These are phyloP conservation scores for Autographa pulchrina DNA, from an alignment of 2,888 invertebrate species.

Conservation along the genomic window DNA sequence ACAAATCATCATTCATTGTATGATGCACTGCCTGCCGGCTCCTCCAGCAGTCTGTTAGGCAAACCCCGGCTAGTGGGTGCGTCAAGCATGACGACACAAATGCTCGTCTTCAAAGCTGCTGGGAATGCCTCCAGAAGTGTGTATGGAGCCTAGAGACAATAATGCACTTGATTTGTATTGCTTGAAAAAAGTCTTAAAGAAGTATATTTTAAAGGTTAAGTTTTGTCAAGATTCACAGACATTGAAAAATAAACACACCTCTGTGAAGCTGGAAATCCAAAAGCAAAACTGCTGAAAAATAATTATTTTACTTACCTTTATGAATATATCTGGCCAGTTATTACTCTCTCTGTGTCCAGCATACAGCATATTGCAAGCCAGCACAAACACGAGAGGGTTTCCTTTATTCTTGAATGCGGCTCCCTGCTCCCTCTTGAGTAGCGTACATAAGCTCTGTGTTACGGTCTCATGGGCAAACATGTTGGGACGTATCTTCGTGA, in stretches of 20 bases:
- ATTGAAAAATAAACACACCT: too few relatives aligned
- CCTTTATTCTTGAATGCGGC: constrained; percentile 93
- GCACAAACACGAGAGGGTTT: constrained; percentile 94
- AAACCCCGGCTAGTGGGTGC: too few relatives aligned
- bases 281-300: neutral
- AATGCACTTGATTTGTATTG: neutral
- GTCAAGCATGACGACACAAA: too few relatives aligned
- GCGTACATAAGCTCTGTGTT: constrained; percentile 93
- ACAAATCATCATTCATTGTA: too few relatives aligned
- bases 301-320: constrained; percentile 90
- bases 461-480: constrained; percentile 94
- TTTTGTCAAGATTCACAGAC: neutral
- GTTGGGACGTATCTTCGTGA: constrained; percentile 94
- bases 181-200: neutral
- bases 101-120: too few relatives aligned
- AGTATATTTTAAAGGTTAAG: neutral
- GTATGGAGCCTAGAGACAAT: too few relatives aligned
- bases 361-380: constrained; percentile 95
- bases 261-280: too few relatives aligned
- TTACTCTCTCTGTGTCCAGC: constrained; percentile 94
- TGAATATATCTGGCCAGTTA: constrained; percentile 97
- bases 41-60: too few relatives aligned
- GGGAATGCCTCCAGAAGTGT: too few relatives aligned
- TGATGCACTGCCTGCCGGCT: too few relatives aligned
- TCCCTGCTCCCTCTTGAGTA: constrained; percentile 94